These are phyloP conservation scores for Setophaga coronata DNA, from an alignment of 2,113 vertebrate species.

Conservation along the genomic window DNA sequence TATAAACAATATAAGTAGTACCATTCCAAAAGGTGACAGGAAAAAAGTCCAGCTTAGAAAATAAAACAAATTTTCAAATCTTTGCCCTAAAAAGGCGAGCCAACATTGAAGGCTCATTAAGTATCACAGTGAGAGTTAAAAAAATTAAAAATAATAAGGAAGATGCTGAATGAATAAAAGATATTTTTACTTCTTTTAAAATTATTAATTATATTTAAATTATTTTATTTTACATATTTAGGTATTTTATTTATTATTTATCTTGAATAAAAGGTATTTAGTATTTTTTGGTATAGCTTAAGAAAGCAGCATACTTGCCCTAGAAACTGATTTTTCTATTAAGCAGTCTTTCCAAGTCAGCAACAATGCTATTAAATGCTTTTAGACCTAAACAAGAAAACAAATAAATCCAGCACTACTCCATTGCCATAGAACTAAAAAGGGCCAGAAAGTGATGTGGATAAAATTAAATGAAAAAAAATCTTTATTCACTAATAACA, in stretches of 20 bases:
- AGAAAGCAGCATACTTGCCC: neutral
- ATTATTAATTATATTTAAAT: neutral
- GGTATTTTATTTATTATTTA: neutral
- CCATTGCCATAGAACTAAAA: neutral
- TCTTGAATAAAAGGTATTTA: neutral
- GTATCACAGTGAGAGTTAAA: neutral
- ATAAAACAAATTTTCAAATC: neutral
- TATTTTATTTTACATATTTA: neutral
- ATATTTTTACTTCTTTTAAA: neutral
- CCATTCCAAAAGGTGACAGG: neutral
- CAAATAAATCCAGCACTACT: neutral
- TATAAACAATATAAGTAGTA: neutral
- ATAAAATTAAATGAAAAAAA: neutral
- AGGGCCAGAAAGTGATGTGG: fast-evolving
- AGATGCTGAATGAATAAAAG: neutral
- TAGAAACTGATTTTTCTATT: neutral
- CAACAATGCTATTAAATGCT: neutral
- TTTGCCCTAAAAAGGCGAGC: neutral
- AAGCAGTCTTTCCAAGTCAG: neutral
- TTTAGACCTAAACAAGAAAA: neutral
- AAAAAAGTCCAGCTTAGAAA: neutral
- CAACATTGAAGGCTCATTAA: neutral
- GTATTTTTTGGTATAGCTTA: neutral
- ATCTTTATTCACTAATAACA: neutral
- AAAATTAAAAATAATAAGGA: neutral